A percentile compares a stretch with the other conserved stretches of the same genome.
Conservation (phyloP, 2,113 vertebrate genomes). For the Melanotaenia duboulayi region DNA sequence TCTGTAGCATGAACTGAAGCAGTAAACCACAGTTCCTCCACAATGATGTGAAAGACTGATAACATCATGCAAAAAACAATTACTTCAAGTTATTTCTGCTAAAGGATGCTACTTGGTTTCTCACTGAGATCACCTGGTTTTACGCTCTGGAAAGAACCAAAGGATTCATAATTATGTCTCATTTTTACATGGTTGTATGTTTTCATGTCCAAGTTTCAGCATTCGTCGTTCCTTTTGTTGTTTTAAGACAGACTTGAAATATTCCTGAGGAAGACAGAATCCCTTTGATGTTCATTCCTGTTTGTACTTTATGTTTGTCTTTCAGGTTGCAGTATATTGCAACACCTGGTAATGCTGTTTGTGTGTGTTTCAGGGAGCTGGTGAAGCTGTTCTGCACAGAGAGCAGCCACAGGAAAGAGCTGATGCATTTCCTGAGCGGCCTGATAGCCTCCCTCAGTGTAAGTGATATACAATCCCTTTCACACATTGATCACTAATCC, state of each 20-base stretch:
- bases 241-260: no score
- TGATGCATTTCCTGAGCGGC: slow-evolving; percentile 72
- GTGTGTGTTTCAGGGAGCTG: slow-evolving; percentile 79
- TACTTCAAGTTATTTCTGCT: no score
- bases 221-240: no score
- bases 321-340: neutral
- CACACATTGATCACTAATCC: slow-evolving; percentile 37
- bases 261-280: neutral
- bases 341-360: slow-evolving; percentile 3
- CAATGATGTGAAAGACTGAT: no score
- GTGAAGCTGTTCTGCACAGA: slow-evolving; percentile 82
- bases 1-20: slow-evolving; percentile 38
- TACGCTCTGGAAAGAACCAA: no score
- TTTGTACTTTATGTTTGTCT: neutral
- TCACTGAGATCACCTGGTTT: no score
- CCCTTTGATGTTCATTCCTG: neutral
- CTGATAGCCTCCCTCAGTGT: slow-evolving; percentile 73
- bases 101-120: no score
- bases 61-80: no score
- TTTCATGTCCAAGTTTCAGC: neutral
- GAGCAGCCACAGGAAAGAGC: slow-evolving; percentile 73
- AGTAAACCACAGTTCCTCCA: no score
- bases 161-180: no score
- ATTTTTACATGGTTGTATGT: no score
- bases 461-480: slow-evolving; percentile 48